phyloP scores from a whole-genome alignment of 2,113 vertebrate genomes.

The Pachyramphus minor region DNA sequence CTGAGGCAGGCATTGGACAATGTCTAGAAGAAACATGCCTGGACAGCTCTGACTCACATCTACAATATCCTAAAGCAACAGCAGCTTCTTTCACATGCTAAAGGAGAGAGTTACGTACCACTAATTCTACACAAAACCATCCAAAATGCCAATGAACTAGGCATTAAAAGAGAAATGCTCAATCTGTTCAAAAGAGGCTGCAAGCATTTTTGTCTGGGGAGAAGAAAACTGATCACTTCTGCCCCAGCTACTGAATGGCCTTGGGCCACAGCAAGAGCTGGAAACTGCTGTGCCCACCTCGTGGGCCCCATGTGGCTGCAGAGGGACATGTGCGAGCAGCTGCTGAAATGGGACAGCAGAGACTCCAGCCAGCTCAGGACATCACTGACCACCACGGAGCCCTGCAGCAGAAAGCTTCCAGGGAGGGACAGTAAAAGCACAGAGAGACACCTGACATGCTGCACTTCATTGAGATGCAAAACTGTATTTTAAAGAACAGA shows the following conservation, averaged over 20 bases:
- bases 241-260: fast-evolving
- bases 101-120: not conserved
- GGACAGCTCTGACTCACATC: not conserved
- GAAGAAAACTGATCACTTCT: not conserved
- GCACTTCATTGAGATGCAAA: not conserved
- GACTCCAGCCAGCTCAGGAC: not conserved
- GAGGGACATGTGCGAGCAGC: not conserved
- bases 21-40: not conserved
- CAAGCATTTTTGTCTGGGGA: not conserved
- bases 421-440: not conserved
- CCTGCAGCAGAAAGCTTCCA: not conserved
- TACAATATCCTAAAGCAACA: not conserved
- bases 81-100: not conserved
- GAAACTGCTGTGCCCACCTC: not conserved
- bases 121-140: not conserved
- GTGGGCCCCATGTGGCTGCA: not conserved
- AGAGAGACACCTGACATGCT: not conserved
- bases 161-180: not conserved
- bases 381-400: not conserved
- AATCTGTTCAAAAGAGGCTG: not conserved
- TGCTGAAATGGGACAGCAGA: not conserved
- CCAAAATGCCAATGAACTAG: not conserved
- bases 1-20: not conserved
- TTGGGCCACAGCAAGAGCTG: not conserved
- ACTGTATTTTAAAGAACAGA: not conserved